phyloP scores from a whole-genome alignment of 2,113 vertebrate genomes.

The Actenoides lindsayi region DNA sequence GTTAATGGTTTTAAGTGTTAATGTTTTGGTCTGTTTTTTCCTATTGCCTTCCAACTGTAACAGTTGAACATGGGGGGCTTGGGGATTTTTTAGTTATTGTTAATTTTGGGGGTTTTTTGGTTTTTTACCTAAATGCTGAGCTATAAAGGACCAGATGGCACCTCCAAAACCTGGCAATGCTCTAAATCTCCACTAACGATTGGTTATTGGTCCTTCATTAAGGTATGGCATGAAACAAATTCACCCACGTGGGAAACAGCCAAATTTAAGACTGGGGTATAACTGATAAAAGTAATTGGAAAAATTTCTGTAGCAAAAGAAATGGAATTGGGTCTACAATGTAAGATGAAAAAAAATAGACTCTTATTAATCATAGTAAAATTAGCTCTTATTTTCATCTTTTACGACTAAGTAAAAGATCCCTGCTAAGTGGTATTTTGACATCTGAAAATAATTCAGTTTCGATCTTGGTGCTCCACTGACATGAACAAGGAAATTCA shows the following conservation, averaged over 20 bases:
- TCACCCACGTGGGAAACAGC: neutral
- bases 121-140: neutral
- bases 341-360: neutral
- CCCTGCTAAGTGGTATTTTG: constrained; percentile 39
- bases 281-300: neutral
- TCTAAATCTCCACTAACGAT: neutral
- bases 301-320: neutral
- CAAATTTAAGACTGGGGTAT: neutral
- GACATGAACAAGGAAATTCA: neutral
- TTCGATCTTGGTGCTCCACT: neutral
- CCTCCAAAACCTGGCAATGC: neutral
- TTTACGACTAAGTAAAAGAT: neutral
- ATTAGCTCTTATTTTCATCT: too few relatives aligned
- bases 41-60: neutral
- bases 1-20: neutral
- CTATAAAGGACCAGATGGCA: neutral
- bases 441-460: constrained; percentile 51
- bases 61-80: neutral
- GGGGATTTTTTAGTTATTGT: neutral
- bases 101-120: neutral
- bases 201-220: neutral
- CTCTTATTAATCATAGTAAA: neutral
- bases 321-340: neutral
- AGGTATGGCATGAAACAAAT: neutral
- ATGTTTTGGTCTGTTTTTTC: neutral